Conservation (phyloP, 2,888 invertebrate genomes). For the Drosophila affinis region DNA sequence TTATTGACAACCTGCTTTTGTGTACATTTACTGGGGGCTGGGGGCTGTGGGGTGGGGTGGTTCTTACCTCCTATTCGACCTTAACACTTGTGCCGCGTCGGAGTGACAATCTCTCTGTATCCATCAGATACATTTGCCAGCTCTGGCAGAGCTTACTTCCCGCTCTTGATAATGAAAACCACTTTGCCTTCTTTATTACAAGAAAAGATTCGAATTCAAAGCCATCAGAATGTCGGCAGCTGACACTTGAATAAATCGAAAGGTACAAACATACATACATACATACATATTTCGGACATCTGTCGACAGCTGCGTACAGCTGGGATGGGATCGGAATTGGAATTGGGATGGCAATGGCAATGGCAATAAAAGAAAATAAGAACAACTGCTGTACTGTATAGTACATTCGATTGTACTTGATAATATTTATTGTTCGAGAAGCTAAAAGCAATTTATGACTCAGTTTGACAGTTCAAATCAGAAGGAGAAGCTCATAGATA, state of each 20-base stretch:
- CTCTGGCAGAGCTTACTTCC: slow-evolving; percentile 39
- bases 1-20: too few relatives aligned
- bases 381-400: slow-evolving; percentile 11
- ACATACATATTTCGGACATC: slow-evolving; percentile 43
- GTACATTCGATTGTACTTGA: slow-evolving; percentile 33
- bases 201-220: slow-evolving; percentile 28
- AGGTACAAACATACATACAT: slow-evolving; percentile 12
- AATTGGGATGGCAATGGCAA: too few relatives aligned
- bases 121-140: slow-evolving; percentile 41
- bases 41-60: slow-evolving; percentile 5
- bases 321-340: slow-evolving; percentile 1
- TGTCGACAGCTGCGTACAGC: slow-evolving; percentile 46
- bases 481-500: slow-evolving; percentile 33
- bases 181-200: slow-evolving; percentile 33
- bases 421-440: slow-evolving; percentile 32
- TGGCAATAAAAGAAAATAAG: neutral
- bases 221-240: slow-evolving; percentile 17
- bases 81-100: slow-evolving; percentile 33
- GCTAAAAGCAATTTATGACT: slow-evolving; percentile 31
- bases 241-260: slow-evolving; percentile 65
- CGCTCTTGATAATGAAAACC: slow-evolving; percentile 49
- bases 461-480: slow-evolving; percentile 20
- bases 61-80: slow-evolving; percentile 26
- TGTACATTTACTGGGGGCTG: too few relatives aligned
- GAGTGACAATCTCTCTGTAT: slow-evolving; percentile 33